Evolutionary conservation across 1,140 invertebrate species (phyloP).

Genomic region (Paraescarpia echinospica): DNA sequence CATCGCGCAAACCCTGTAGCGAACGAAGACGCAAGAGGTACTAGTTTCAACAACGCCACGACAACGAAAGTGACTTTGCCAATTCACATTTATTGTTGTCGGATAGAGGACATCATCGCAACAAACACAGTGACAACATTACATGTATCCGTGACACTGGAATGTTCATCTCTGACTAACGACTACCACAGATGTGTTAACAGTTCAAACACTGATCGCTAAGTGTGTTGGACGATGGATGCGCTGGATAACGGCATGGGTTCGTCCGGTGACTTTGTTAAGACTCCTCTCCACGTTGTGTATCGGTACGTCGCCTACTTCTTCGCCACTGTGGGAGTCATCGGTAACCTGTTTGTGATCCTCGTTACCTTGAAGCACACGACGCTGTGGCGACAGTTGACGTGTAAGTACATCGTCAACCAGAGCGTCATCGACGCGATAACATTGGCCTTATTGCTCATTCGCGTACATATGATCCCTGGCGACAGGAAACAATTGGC

Average conservation of each 20-base stretch:
- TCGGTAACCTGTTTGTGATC: background rate
- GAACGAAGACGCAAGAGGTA: no score
- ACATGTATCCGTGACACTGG: no score
- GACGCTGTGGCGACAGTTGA: background rate
- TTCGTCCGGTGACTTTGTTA: background rate
- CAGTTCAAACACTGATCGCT: background rate
- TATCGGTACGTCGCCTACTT: background rate
- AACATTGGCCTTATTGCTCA: background rate
- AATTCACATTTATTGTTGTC: no score
- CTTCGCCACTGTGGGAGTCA: background rate
- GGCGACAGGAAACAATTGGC: background rate
- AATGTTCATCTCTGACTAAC: no score
- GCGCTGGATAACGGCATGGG: background rate
- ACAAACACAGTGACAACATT: no score
- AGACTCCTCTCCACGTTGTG: background rate
- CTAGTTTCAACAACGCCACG: no score
- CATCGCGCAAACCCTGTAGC: no score
- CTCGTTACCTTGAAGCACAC: background rate
- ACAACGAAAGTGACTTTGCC: no score
- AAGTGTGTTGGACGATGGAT: background rate
- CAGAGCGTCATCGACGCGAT: background rate
- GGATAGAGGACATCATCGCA: no score
- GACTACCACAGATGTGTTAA: no score
- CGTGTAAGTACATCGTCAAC: background rate
- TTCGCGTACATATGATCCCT: background rate